These are phyloP conservation scores for Mercenaria mercenaria DNA, from an alignment of 1,140 invertebrate species.

Conservation along the genomic window DNA sequence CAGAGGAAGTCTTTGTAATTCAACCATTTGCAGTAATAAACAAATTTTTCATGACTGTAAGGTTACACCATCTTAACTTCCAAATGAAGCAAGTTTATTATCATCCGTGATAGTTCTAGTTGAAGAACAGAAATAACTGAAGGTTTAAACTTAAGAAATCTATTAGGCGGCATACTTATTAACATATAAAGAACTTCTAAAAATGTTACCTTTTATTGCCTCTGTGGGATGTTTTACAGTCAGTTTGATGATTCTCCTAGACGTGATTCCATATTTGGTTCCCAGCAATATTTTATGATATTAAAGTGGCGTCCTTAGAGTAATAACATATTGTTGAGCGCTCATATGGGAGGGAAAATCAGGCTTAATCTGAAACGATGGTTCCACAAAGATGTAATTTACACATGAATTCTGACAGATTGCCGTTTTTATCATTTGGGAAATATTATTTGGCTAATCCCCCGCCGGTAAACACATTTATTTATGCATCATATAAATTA, in stretches of 20 bases:
- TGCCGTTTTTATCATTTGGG: neutral
- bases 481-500: too few species aligned
- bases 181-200: too few species aligned
- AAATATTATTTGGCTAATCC: neutral
- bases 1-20: too few species aligned
- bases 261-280: neutral
- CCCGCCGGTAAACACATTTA: neutral
- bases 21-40: too few species aligned
- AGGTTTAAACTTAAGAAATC: too few species aligned
- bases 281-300: neutral
- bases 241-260: neutral
- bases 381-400: constrained; percentile 14
- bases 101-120: too few species aligned
- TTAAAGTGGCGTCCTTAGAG: neutral
- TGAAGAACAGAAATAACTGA: too few species aligned
- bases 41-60: too few species aligned
- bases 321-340: neutral
- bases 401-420: neutral
- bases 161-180: too few species aligned
- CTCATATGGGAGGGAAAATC: neutral
- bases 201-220: neutral
- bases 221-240: neutral
- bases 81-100: too few species aligned
- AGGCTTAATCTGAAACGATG: neutral
- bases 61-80: too few species aligned